Evolutionary conservation across 2,113 vertebrate genomes (phyloP).

Genomic region (Nipponia nippon): DNA sequence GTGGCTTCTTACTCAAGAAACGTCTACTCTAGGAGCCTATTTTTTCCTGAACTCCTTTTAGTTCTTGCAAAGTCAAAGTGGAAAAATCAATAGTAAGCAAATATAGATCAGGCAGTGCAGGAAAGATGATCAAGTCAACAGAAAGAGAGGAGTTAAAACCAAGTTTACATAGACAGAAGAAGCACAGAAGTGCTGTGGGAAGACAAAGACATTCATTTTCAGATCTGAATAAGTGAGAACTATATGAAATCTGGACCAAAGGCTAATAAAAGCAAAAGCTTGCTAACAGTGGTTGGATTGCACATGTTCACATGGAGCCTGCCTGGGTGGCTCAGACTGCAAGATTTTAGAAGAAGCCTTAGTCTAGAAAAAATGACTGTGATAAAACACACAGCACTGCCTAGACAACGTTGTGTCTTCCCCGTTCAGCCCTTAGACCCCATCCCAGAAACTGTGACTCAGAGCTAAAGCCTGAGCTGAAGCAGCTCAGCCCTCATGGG

Average conservation of each 20-base stretch:
- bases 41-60: neutral
- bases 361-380: neutral
- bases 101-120: neutral
- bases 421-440: neutral
- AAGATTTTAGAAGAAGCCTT: neutral
- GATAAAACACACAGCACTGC: neutral
- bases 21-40: neutral
- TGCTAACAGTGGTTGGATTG: neutral
- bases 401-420: neutral
- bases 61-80: neutral
- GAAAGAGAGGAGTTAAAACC: neutral
- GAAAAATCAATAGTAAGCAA: neutral
- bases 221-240: neutral
- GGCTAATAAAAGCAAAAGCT: neutral
- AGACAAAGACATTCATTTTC: constrained; percentile 2
- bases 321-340: neutral
- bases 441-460: neutral
- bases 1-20: neutral
- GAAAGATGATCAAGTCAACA: neutral
- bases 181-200: neutral
- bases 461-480: neutral
- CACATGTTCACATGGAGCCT: neutral
- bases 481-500: neutral
- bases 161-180: neutral
- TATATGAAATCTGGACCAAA: neutral